A percentile compares a stretch with the other conserved stretches of the same genome.
phyloP scores from a whole-genome alignment of 2,113 vertebrate species.

The Xiphias gladius region DNA sequence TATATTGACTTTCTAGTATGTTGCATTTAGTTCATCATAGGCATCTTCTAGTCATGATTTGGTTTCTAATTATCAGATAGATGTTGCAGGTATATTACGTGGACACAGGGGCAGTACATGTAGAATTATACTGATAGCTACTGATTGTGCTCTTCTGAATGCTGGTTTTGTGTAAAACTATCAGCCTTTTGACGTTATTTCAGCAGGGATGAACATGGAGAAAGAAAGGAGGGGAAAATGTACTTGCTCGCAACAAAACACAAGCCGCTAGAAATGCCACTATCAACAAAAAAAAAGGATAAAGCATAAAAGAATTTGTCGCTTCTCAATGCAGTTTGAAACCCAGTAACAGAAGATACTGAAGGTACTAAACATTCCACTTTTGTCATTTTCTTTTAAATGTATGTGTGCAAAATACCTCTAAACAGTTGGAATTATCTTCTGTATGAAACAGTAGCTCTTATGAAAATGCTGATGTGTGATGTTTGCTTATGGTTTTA shows the following conservation, averaged over 20 bases:
- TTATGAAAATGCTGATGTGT: conserved; percentile 79
- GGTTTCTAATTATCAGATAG: conserved; percentile 70
- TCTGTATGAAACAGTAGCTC: conserved; percentile 77
- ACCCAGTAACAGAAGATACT: conserved; percentile 66
- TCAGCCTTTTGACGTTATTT: conserved; percentile 40
- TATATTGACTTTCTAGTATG: conserved; percentile 73
- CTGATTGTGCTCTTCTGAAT: conserved; percentile 71
- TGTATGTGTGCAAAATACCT: conserved; percentile 79
- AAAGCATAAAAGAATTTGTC: conserved; percentile 54
- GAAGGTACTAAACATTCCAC: conserved; percentile 82
- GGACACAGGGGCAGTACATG: conserved; percentile 66
- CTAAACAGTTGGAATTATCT: conserved; percentile 74
- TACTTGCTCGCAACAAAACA: conserved; percentile 44
- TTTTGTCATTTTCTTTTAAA: conserved; percentile 69
- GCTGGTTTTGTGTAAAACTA: conserved; percentile 58
- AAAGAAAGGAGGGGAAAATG: conserved; percentile 13
- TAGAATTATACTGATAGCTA: conserved; percentile 71
- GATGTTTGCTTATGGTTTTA: conserved; percentile 81
- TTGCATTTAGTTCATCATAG: conserved; percentile 67
- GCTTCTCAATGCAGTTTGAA: conserved; percentile 78
- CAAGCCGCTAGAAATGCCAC: conserved; percentile 46
- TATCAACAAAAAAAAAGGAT: conserved; percentile 51
- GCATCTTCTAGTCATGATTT: conserved; percentile 68
- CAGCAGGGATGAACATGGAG: conserved; percentile 59
- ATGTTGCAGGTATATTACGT: conserved; percentile 72